These are phyloP conservation scores for Resseliella maxima DNA, from an alignment of 2,888 invertebrate species.

Conservation along the genomic window DNA sequence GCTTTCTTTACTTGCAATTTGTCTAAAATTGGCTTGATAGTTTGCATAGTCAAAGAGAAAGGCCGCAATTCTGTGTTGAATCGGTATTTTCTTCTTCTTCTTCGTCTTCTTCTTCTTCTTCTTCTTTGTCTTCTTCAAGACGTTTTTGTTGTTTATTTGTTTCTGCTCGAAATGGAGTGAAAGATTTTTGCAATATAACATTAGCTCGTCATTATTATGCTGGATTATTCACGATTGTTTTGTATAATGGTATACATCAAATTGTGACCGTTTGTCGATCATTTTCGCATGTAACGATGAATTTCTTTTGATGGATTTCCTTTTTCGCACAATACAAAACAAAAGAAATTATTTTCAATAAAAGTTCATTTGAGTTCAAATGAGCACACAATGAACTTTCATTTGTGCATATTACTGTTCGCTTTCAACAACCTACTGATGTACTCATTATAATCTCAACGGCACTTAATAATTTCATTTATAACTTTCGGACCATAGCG, in stretches of 20 bases:
- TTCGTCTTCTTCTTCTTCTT: background rate
- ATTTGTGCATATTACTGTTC: background rate
- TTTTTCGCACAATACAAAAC: background rate
- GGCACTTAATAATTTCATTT: constrained; percentile 19
- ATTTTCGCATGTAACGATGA: background rate
- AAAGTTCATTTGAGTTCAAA: constrained; percentile 37
- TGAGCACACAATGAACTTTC: background rate
- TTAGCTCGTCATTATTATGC: background rate
- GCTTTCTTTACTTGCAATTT: background rate
- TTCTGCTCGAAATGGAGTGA: constrained; percentile 39
- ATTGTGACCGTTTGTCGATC: background rate
- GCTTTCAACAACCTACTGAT: background rate
- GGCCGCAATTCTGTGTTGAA: background rate
- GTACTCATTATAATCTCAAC: background rate
- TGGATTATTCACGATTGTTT: background rate
- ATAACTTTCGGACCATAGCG: constrained; percentile 1
- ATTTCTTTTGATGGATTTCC: constrained; percentile 1
- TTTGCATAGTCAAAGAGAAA: background rate
- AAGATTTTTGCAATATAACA: background rate
- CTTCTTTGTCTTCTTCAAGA: background rate
- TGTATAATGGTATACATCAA: background rate
- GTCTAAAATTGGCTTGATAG: background rate
- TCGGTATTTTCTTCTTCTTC: background rate
- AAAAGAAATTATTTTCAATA: background rate
- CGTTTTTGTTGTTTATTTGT: too few relatives aligned